Percentiles rank a stretch among this genome's conserved stretches.
phyloP scores from a whole-genome alignment of 2,113 vertebrate species.

The Coracopsis vasa region DNA sequence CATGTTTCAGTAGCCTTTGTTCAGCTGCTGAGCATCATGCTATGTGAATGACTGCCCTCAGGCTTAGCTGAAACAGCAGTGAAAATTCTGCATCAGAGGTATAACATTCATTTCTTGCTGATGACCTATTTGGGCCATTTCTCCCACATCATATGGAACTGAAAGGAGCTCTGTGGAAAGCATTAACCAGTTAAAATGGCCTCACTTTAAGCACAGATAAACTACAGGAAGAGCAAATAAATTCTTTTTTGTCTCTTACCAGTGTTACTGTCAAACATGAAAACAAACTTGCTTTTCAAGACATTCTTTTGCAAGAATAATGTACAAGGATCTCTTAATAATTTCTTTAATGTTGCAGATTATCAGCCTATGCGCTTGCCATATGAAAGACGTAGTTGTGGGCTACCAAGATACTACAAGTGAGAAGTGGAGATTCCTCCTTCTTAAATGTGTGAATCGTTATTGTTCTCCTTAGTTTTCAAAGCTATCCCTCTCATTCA shows the following conservation, averaged over 20 bases:
- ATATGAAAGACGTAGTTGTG: fast-evolving
- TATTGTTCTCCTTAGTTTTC: not conserved
- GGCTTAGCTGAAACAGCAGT: not conserved
- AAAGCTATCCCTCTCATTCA: fast-evolving
- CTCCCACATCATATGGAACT: not conserved
- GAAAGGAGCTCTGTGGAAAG: not conserved
- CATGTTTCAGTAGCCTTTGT: not conserved
- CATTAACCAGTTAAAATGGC: not conserved
- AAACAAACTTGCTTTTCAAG: not conserved
- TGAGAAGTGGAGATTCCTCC: not conserved
- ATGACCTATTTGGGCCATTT: not conserved
- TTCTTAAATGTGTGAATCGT: not conserved
- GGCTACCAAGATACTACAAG: not conserved
- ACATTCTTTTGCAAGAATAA: not conserved
- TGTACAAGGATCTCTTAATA: not conserved
- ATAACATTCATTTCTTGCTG: not conserved
- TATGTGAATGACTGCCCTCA: not conserved
- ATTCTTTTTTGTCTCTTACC: not conserved
- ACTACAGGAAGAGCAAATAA: not conserved
- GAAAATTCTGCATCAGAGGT: not conserved
- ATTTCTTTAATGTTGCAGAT: not conserved
- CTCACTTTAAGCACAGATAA: not conserved
- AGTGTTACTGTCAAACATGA: not conserved
- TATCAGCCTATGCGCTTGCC: not conserved
- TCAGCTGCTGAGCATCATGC: not conserved